Percentiles rank a stretch among this genome's conserved stretches.
Evolutionary conservation across 2,113 vertebrate genomes (phyloP).

Genomic region (Pseudolaguvia tuberculata): DNA sequence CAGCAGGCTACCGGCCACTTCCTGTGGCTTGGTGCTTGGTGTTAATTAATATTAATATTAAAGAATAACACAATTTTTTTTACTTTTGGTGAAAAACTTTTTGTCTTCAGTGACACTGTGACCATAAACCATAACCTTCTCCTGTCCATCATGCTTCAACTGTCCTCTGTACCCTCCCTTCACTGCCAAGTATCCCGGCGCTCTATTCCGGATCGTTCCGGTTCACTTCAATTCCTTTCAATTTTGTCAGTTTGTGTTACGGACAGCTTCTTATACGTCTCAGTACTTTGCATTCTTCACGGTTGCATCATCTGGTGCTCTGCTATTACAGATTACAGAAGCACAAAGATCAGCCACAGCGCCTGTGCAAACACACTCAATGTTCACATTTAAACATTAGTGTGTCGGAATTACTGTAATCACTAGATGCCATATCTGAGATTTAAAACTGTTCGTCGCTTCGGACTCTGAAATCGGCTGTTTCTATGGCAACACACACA

Average conservation of each 20-base stretch:
- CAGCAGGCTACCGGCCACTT: not conserved
- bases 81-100: not conserved
- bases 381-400: not conserved
- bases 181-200: not conserved
- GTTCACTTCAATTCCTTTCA: not conserved
- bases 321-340: not conserved
- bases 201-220: not conserved
- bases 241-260: not conserved
- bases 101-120: not conserved
- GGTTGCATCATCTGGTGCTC: not conserved
- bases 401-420: conserved; percentile 13
- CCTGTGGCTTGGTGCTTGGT: not conserved
- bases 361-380: not conserved
- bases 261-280: not conserved
- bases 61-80: no score
- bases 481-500: conserved; percentile 22
- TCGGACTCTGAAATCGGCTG: not conserved
- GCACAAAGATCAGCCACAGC: not conserved
- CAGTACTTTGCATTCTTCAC: not conserved
- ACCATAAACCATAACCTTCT: not conserved
- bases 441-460: not conserved
- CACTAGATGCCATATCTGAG: not conserved
- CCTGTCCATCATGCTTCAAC: not conserved
- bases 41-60: not conserved
- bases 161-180: not conserved